Conservation (phyloP, 2,113 vertebrate genomes). For the Hyperopisus bebe region DNA sequence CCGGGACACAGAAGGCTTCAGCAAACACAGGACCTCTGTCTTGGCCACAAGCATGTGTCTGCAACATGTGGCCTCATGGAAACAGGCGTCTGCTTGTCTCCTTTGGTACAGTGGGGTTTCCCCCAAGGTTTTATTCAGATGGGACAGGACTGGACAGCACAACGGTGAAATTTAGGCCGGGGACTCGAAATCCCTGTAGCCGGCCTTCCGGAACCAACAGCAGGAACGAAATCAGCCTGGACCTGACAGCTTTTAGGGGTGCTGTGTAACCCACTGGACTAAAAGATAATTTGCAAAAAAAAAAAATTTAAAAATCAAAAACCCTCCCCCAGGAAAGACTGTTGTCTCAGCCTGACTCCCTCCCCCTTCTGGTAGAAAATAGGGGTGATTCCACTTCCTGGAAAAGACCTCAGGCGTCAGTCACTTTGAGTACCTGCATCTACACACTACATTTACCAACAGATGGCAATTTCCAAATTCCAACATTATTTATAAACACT, state of each 20-base stretch:
- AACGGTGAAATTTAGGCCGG: neutral
- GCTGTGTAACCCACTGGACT: neutral
- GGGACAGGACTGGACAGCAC: neutral
- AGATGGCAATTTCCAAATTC: neutral
- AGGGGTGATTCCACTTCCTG: neutral
- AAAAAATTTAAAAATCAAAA: neutral
- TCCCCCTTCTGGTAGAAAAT: neutral
- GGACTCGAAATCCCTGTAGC: neutral
- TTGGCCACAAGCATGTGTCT: neutral
- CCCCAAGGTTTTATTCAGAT: neutral
- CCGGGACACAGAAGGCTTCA: neutral
- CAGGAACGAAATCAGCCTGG: neutral
- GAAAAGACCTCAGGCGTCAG: neutral
- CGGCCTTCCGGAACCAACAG: neutral
- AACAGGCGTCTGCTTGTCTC: constrained; percentile 16
- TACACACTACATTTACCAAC: neutral
- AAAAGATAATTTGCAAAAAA: neutral
- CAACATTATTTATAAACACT: neutral
- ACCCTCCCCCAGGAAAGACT: neutral
- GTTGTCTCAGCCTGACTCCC: neutral
- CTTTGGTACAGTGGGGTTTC: neutral
- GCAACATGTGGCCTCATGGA: neutral
- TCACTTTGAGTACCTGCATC: neutral
- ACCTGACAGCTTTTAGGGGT: neutral
- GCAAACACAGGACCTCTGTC: neutral